Base-by-base conservation (phyloP, 2,888 invertebrate genomes). In the Agrotis puta region DNA sequence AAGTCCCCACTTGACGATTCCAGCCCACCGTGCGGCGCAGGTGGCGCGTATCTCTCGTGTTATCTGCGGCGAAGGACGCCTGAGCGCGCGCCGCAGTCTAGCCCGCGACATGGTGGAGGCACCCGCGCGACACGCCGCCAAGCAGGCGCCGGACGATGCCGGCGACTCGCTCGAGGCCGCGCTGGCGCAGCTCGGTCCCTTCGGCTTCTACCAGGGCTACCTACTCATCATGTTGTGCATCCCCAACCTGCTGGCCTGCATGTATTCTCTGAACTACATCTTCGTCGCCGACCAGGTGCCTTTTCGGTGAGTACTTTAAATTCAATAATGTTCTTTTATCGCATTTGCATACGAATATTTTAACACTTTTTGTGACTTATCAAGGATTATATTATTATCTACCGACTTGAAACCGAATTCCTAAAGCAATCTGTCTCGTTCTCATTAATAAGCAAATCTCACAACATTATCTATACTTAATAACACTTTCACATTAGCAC, bases 271-370 rank as follows among this genome's bases (percentile, higher is more conserved):
- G 62, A 96, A 95, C 86, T 97, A 96, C 82, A 94, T 97, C 70
- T 97, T 97, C 87, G 96, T 97, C 0, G 96, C 97, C 0, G 97
- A 96, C 67, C 91, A 92, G 82, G 94, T 97, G 70, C 93, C 95
- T 1, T 96, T 97, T 88, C 95, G 97, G 97, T 97, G 86, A 91
- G 92, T 62, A 22, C 45, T 3, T 18, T 39, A 47, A n/a, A 48
- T 33, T 56, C 2, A 71, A 72, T 22, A 27, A 13, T 47, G 7
- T 47, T 48, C 16, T 65, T 18, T 77, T 48, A 39, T 20, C 14
- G 20, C 13, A 45, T 64, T 22, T 48, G 51, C 51, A 39, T 39
- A 24, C 27, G 16, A 33, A 33, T 14, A 2, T 74, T 27, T 69
- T 13, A 22, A 24, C 18, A 78, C 18, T 51, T 57, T 39, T 57